phyloP scores from a whole-genome alignment of 2,888 invertebrate genomes.

The Drosophila flavopinicola region DNA sequence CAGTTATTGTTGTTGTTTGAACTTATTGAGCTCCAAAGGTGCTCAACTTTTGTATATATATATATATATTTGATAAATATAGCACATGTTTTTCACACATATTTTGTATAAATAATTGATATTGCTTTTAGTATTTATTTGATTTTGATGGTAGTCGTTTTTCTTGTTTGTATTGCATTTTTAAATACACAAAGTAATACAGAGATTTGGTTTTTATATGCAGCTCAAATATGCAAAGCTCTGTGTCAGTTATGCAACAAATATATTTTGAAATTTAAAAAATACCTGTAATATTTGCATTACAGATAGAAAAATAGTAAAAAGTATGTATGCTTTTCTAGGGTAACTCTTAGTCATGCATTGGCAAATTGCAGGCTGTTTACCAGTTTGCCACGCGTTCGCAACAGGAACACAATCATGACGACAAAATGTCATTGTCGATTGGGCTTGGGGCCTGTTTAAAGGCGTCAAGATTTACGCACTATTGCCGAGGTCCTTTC shows the following conservation, averaged over 20 bases:
- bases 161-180: no score
- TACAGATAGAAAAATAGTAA: no score
- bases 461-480: slow-evolving; percentile 75
- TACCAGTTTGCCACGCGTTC: slow-evolving; percentile 18
- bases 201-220: no score
- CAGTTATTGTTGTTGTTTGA: background rate
- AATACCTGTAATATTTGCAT: background rate
- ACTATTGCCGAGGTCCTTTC: slow-evolving; percentile 54
- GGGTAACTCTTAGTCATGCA: slow-evolving; percentile 17
- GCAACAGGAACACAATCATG: slow-evolving; percentile 48
- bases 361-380: background rate
- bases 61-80: no score
- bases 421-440: slow-evolving; percentile 75
- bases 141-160: no score
- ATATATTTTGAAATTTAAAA: no score
- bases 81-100: no score
- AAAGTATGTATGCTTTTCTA: background rate
- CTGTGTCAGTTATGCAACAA: no score
- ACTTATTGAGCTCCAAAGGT: background rate
- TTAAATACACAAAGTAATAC: no score
- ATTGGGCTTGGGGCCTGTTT: slow-evolving; percentile 66
- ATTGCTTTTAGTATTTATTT: no score
- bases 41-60: background rate
- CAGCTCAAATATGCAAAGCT: no score
- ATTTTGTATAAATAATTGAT: no score